phyloP scores from a whole-genome alignment of 2,113 vertebrate species.

The Proteles cristata region DNA sequence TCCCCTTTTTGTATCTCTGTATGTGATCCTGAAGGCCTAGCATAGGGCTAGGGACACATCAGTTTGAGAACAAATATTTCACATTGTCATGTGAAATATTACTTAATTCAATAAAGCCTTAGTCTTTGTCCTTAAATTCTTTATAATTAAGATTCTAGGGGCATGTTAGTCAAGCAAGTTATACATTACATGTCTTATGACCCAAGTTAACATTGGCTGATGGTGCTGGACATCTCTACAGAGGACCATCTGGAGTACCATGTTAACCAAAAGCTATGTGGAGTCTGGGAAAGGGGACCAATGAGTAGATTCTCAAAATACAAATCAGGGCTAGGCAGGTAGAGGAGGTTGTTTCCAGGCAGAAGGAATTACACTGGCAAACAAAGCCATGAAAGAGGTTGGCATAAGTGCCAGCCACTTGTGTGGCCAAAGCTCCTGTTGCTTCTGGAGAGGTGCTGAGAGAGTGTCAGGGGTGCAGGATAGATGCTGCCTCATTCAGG shows the following conservation, averaged over 20 bases:
- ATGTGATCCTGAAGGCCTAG: neutral
- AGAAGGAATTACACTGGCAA: neutral
- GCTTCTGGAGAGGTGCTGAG: neutral
- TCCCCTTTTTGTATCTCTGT: neutral
- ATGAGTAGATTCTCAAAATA: neutral
- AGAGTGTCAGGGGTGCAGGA: no score
- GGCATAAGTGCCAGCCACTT: rapidly evolving
- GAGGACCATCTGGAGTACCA: neutral
- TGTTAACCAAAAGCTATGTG: neutral
- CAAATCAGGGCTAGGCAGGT: neutral
- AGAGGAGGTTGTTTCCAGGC: neutral
- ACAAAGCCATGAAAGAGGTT: neutral
- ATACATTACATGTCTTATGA: neutral
- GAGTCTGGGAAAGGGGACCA: neutral
- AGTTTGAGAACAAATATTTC: neutral
- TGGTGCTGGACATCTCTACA: neutral
- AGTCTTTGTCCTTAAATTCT: neutral
- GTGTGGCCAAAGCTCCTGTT: neutral
- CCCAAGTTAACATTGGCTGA: neutral
- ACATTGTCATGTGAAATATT: neutral
- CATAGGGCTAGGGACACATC: neutral
- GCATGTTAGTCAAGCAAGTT: neutral
- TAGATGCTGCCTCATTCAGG: no score
- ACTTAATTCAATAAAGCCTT: neutral
- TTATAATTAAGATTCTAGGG: neutral